Conservation (phyloP, 2,113 vertebrate species). For the Stigmatopora nigra region DNA sequence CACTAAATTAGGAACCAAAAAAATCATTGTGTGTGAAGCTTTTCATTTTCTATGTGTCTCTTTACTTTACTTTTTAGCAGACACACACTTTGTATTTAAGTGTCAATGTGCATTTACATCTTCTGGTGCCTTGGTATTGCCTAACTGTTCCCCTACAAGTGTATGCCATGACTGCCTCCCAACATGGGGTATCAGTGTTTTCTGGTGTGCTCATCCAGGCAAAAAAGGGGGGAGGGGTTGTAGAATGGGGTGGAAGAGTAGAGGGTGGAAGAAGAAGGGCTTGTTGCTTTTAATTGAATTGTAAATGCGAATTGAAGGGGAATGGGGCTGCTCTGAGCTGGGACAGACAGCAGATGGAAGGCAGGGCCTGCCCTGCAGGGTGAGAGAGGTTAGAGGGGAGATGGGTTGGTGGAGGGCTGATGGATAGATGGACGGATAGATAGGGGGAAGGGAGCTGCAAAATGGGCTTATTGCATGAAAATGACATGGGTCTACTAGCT, state of each 20-base stretch:
- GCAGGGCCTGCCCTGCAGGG: constrained; percentile 68
- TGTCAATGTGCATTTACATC: constrained; percentile 59
- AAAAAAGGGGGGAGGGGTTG: constrained; percentile 33
- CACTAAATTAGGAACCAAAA: constrained; percentile 39
- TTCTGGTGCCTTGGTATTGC: constrained; percentile 38
- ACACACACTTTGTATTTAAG: constrained; percentile 51
- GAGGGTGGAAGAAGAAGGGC: constrained; percentile 54
- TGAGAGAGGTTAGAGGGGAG: constrained; percentile 59
- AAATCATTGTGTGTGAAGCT: constrained; percentile 43
- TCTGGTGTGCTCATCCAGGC: constrained; percentile 57
- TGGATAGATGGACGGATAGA: constrained; percentile 44
- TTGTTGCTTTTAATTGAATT: constrained; percentile 77
- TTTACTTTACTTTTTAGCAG: constrained; percentile 33
- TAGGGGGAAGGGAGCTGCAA: constrained; percentile 57
- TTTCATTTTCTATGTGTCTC: constrained; percentile 20
- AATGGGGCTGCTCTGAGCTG: constrained; percentile 49
- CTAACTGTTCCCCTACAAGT: constrained; percentile 37
- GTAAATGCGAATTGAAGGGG: constrained; percentile 70
- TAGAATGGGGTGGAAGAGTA: constrained; percentile 13
- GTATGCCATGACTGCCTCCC: constrained; percentile 58
- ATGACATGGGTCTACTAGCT: constrained; percentile 61
- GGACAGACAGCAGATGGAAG: constrained; percentile 75
- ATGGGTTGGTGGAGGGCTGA: constrained; percentile 61
- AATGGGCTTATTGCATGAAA: constrained; percentile 57
- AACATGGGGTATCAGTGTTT: constrained; percentile 51